Base-by-base conservation (phyloP, 2,113 vertebrate genomes). In the Caranx melampygus region DNA sequence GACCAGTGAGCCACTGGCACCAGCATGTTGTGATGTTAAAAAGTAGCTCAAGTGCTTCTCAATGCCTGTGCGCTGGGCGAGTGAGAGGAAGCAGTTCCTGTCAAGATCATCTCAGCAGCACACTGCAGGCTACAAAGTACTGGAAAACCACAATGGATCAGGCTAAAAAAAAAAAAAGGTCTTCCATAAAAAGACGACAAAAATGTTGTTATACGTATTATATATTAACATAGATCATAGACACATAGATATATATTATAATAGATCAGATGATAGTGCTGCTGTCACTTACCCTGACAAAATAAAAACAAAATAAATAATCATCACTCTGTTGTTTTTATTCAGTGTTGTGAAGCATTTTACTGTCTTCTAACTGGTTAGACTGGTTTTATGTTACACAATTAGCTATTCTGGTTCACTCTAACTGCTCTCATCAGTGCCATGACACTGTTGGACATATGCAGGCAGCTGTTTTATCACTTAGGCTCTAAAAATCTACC, bases 1-100 rank as follows among this genome's bases (percentile, higher is more conserved):
- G 88, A 90, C 90, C 89, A 87, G 86, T 84, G 90, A 91, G 91
- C 87, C 82, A 87, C 90, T 93, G 91, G 92, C 89, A 87, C 87
- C 80, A 81, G 81, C 87, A 67, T 82, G 89, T 86, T 93, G 87
- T 87, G 91, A 93, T 91, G 90, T 90, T 89, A 88, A 60, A 85
- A 90, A 88, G 86, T 69, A 88, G 84, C 82, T 84, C 72, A 85
- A 89, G 82, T 87, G 82, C 81, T 74, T 86, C 83, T 88, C 59
- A 76, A 75, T 81, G 79, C 82, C 65, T 81, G 82, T 47, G 77
- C 14, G n/a, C 42, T 15, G 31, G 63, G 77, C 58, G 42, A 79
- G 79, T 31, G 44, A 85, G 84, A 88, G 84, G 85, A 87, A 89
- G 84, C 57, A 9, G 72, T 76, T 91, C 58, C 84, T 89, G 90